Percentiles rank a stretch among this genome's conserved stretches.
These are phyloP conservation scores for Lordiphosa clarofinis DNA, from an alignment of 1,140 invertebrate species.

Conservation along the genomic window DNA sequence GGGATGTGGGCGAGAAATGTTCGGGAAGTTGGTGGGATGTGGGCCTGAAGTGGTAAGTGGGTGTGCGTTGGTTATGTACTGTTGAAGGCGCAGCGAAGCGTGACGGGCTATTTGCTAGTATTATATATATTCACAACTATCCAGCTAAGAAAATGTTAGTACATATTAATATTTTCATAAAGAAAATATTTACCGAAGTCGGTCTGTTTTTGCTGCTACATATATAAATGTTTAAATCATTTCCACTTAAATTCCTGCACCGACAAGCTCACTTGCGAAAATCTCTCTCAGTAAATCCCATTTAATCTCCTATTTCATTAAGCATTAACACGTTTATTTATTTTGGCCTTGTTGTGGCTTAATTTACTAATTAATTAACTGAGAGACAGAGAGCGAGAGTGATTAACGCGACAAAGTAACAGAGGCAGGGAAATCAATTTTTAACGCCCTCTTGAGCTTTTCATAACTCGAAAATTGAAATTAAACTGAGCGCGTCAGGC, in stretches of 20 bases:
- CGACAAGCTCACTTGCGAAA: slow-evolving; percentile 25
- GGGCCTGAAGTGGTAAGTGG: no score
- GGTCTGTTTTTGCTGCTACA: not conserved
- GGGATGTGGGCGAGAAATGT: no score
- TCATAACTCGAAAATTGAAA: slow-evolving; percentile 56
- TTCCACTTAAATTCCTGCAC: not conserved
- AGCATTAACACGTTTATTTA: slow-evolving; percentile 44
- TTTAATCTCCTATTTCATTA: slow-evolving; percentile 63
- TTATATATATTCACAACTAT: no score
- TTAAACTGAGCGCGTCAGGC: slow-evolving; percentile 36
- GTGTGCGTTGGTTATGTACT: no score
- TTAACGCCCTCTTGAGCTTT: slow-evolving; percentile 54
- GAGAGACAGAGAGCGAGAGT: slow-evolving; percentile 6
- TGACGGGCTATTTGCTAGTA: no score
- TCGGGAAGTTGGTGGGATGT: no score
- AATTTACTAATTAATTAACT: slow-evolving; percentile 64
- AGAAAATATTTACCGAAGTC: no score
- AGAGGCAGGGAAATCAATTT: slow-evolving; percentile 60
- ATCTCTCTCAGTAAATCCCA: slow-evolving; percentile 24
- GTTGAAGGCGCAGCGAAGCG: no score
- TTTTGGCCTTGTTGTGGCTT: slow-evolving; percentile 13
- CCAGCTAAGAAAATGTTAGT: no score
- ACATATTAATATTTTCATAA: no score
- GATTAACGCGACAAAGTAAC: slow-evolving; percentile 11
- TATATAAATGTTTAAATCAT: slow-evolving; percentile 9